Base-by-base conservation (phyloP, 2,888 invertebrate species). In the Pogonocherus hispidulus region DNA sequence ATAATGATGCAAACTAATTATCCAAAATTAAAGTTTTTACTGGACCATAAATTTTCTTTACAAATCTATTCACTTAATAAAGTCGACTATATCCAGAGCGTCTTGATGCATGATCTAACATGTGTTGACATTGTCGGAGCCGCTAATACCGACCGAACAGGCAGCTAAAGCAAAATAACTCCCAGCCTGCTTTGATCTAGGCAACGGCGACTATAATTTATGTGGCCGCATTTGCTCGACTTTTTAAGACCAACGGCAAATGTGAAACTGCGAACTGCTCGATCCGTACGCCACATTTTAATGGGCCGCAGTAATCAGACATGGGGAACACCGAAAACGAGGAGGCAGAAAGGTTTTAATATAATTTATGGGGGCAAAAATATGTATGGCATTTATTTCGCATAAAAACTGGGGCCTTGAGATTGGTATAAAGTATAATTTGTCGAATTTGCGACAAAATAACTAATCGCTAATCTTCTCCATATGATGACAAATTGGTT, bases 1-100 rank as follows among this genome's bases (percentile, higher is more conserved):
- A 66, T 66, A 70, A 72, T 63, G 69, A 68, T 72, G 70, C 74
- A 76, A 77, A 74, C 75, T 76, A 74, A 78, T 78, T 78, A 76
- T 69, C 73, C 67, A 67, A 73, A 77, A 77, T 78, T 77, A 77
- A 77, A 78, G 74, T 67, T 76, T 82, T 82, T 79, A 81, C 79
- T 80, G 77, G 80, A 78, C 79, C 81, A 81, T 84, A 84, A 83
- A 84, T 84, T 81, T 77, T 72, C 79, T 63, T 71, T 82, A 83
- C 83, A 82, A 83, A 83, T 84, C 83, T 81, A 82, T 82, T 74
- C 77, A 72, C 73, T 78, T 81, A 79, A 81, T 81, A 80, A 80
- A 79, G 78, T 80, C 70, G 70, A 68, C 70, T 68, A 51, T 51
- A 62, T 62, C 22, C 62, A 46, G 62, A 37, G 51, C 65, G 52